These are phyloP conservation scores for Hyaena hyaena DNA, from an alignment of 2,113 vertebrate genomes.

Conservation along the genomic window DNA sequence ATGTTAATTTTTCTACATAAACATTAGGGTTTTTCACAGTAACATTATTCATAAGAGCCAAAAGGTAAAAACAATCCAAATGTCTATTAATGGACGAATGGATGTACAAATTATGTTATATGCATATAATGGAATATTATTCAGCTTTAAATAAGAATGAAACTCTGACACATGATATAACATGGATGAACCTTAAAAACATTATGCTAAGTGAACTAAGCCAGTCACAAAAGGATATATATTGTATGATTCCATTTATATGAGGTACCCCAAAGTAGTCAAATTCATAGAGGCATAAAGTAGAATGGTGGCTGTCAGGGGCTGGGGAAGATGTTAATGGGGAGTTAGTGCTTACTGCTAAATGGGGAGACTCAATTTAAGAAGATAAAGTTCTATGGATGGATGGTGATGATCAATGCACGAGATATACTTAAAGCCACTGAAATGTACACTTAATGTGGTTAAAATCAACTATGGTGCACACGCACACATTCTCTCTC, in stretches of 20 bases:
- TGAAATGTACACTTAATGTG: not conserved
- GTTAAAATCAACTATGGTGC: not conserved
- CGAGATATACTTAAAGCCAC: not conserved
- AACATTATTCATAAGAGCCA: constrained; percentile 12
- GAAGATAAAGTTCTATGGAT: not conserved
- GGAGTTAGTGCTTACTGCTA: rapidly evolving
- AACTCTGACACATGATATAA: not conserved
- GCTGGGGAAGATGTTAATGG: rapidly evolving
- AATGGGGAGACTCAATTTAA: not conserved
- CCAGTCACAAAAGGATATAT: not conserved
- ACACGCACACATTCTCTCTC: no score
- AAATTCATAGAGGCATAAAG: not conserved
- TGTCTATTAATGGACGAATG: not conserved
- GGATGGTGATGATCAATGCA: not conserved
- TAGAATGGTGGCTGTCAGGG: not conserved
- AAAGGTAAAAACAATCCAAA: constrained; percentile 23
- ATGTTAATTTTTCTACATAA: constrained; percentile 3
- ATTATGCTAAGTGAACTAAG: not conserved
- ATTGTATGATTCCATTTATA: not conserved
- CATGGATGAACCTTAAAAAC: not conserved
- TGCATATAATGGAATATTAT: not conserved
- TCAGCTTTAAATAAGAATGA: constrained; percentile 6
- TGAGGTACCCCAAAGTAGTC: not conserved
- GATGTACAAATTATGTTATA: not conserved
- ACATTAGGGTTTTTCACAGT: not conserved